Percentiles rank a stretch among this genome's conserved stretches.
These are phyloP conservation scores for Leptopilina drosophilae DNA, from an alignment of 2,888 invertebrate genomes.

Conservation along the genomic window DNA sequence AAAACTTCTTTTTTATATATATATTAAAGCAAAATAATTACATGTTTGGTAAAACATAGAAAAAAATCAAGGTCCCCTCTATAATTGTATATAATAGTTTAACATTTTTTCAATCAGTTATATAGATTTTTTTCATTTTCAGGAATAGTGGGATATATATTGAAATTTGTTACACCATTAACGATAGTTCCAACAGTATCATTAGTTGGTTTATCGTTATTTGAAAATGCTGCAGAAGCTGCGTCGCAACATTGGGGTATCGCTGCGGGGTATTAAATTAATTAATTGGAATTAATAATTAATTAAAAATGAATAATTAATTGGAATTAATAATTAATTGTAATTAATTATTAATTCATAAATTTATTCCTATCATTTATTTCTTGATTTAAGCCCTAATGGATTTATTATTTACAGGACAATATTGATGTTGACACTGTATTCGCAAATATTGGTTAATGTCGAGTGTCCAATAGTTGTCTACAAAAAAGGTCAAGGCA, in stretches of 20 bases:
- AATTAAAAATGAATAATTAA: background rate
- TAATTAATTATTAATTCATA: too few relatives aligned
- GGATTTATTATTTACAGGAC: slow-evolving; percentile 78
- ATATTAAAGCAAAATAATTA: too few relatives aligned
- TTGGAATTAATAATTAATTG: background rate
- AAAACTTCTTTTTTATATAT: too few relatives aligned
- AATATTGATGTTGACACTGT: slow-evolving; percentile 85
- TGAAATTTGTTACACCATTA: slow-evolving; percentile 88
- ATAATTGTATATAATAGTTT: too few relatives aligned
- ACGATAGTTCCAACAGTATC: slow-evolving; percentile 91
- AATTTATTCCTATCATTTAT: too few relatives aligned
- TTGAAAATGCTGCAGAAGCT: slow-evolving; percentile 88
- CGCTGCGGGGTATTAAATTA: slow-evolving; percentile 82
- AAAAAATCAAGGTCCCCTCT: background rate
- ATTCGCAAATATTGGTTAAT: slow-evolving; percentile 87
- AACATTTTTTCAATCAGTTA: too few relatives aligned
- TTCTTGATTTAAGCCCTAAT: too few relatives aligned
- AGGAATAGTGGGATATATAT: slow-evolving; percentile 86
- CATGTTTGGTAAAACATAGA: too few relatives aligned
- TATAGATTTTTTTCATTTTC: slow-evolving; percentile 46
- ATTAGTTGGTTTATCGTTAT: slow-evolving; percentile 89
- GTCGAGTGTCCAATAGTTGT: slow-evolving; percentile 81
- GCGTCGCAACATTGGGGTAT: slow-evolving; percentile 92
- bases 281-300: background rate
- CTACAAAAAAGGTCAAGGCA: slow-evolving; percentile 80